These are phyloP conservation scores for Antheraea mylitta DNA, from an alignment of 1,140 invertebrate species.

Conservation along the genomic window DNA sequence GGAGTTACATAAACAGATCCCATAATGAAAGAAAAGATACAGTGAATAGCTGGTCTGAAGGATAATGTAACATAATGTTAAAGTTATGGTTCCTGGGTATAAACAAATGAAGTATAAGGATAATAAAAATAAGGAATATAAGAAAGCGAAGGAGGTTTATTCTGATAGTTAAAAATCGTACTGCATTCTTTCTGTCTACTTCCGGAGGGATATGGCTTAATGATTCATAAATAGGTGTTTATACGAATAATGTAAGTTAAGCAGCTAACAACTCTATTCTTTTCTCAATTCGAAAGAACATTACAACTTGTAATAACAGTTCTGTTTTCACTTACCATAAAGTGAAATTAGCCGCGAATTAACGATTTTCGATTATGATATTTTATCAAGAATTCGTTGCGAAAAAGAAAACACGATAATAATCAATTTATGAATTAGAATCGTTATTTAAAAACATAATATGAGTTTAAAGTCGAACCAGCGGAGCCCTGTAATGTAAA, in stretches of 20 bases:
- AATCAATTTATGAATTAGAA: slow-evolving; percentile 23
- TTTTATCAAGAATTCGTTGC: neutral
- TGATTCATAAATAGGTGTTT: neutral
- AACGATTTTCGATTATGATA: neutral
- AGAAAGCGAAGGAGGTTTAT: too few relatives aligned
- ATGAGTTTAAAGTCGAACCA: slow-evolving; percentile 39
- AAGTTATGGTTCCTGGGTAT: too few relatives aligned
- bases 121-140: too few relatives aligned
- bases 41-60: too few relatives aligned
- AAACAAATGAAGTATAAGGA: too few relatives aligned
- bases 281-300: slow-evolving; percentile 3
- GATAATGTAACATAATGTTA: too few relatives aligned
- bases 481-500: slow-evolving; percentile 53
- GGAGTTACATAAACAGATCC: too few relatives aligned
- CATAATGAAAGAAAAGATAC: too few relatives aligned
- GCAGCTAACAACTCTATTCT: neutral
- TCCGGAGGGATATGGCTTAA: neutral
- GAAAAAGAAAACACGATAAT: slow-evolving; percentile 17
- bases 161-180: neutral
- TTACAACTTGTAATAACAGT: slow-evolving; percentile 12
- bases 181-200: neutral
- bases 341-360: neutral
- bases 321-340: neutral
- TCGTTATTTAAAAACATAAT: slow-evolving; percentile 28
- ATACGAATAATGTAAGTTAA: neutral